Evolutionary conservation across 1,140 invertebrate genomes (phyloP), one percentile per base, ranked within the genome.

Genomic region (Cephus cinctus): DNA sequence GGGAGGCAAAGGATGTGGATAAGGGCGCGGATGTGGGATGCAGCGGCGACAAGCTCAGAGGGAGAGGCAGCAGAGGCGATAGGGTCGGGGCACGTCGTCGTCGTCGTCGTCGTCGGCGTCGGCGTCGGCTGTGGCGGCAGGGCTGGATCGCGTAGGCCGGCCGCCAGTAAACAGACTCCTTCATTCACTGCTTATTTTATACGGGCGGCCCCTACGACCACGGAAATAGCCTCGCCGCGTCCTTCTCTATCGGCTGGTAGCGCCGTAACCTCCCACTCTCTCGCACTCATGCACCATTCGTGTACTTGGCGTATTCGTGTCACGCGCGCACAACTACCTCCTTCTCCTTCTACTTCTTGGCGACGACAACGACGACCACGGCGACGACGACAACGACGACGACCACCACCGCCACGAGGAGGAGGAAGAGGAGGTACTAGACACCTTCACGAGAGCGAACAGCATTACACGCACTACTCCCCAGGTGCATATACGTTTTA

Each of bases 171-270:
- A 71, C 62, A 69, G 69, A 61, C 70, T 69, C 59, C 65, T 75
- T 75, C 71, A 73, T 74, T 71, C 69, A 73, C 59, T 59, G 67
- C 63, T 69, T 69, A 68, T 70, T 68, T 70, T 68, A 67, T 63
- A 67, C 66, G 58, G 50, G 45, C 57, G 59, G 61, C 53, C 59
- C 59, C 51, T 59, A 59, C 61, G 59, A 61, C 56, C 56, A 64
- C 69, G 66, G 63, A 73, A 73, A 73, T 73, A 72, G 63, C 64
- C 59, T 59, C 55, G 57, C 57, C 53, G 56, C 56, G 50, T 43
- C 44, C 48, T 43, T 50, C 50, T 36, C 48, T 42, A 30, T 19
- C 43, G n/a, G n/a, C n/a, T n/a, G n/a, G n/a, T n/a, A 35, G 32
- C 18, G 18, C 32, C 12, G n/a, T 35, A n/a, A 50, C 21, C 4